These are phyloP conservation scores for Virgularia gustaviana DNA, from an alignment of 92 coral and sea anemone genomes.

Conservation along the genomic window DNA sequence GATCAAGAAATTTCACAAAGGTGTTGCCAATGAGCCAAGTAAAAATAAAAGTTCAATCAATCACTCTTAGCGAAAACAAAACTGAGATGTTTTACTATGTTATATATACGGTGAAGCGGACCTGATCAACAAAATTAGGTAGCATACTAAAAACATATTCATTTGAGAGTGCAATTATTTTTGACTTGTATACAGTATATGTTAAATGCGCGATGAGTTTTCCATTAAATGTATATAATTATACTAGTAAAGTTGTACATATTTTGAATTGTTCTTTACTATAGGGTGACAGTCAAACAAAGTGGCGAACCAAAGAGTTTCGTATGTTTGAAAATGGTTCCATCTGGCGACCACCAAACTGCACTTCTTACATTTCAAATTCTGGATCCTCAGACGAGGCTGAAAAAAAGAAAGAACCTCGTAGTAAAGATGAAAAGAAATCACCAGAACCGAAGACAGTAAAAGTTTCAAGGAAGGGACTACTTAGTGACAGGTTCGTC, in stretches of 20 bases:
- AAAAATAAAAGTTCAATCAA: too few species aligned
- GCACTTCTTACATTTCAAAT: conserved; percentile 30
- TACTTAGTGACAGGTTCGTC: conserved; percentile 28
- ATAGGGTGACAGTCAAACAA: conserved; percentile 93
- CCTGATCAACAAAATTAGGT: too few species aligned
- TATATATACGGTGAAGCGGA: too few species aligned
- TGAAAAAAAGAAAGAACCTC: conserved; percentile 4
- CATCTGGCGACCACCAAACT: conserved; percentile 85
- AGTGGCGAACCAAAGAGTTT: conserved; percentile 88
- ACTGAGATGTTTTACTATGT: too few species aligned
- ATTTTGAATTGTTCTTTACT: neutral
- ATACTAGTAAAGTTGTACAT: neutral
- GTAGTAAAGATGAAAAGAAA: conserved; percentile 11
- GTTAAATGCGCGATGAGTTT: neutral
- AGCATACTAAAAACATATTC: too few species aligned
- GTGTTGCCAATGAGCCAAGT: too few species aligned
- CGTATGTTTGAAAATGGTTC: conserved; percentile 83
- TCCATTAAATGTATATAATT: neutral
- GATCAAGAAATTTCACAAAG: too few species aligned
- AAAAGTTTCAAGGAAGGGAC: conserved; percentile 24
- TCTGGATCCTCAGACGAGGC: conserved; percentile 56
- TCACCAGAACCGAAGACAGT: conserved; percentile 12
- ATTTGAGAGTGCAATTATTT: too few species aligned
- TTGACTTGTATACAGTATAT: neutral
- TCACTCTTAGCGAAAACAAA: too few species aligned